Percentiles rank a stretch among this genome's conserved stretches.
These are phyloP conservation scores for Clangula hyemalis DNA, from an alignment of 2,797 vertebrate species.

Conservation along the genomic window DNA sequence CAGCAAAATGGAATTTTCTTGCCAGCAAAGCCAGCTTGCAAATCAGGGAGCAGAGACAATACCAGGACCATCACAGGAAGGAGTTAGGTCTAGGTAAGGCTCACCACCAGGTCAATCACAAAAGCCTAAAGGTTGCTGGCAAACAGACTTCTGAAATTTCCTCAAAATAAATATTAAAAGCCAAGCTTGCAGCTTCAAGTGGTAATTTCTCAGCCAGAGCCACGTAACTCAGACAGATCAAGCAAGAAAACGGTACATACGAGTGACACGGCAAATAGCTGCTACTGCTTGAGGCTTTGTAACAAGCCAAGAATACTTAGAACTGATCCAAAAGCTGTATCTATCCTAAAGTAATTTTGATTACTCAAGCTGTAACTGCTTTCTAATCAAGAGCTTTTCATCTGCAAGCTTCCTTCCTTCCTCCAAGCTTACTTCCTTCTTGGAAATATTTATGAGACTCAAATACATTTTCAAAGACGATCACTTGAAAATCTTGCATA, in stretches of 20 bases:
- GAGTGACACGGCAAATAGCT: neutral
- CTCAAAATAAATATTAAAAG: neutral
- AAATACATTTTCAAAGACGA: neutral
- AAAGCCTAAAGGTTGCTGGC: neutral
- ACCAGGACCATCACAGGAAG: neutral
- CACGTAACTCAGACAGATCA: neutral
- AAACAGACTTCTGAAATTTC: neutral
- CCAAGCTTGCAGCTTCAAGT: neutral
- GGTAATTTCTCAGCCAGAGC: neutral
- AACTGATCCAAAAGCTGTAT: neutral
- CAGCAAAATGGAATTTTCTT: neutral
- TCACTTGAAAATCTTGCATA: neutral
- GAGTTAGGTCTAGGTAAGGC: neutral
- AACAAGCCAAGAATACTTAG: neutral
- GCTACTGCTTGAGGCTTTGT: neutral
- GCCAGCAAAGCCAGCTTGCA: neutral
- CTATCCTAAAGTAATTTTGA: neutral
- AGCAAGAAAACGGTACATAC: neutral
- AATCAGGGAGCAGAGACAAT: neutral
- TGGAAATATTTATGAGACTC: neutral
- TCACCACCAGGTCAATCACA: neutral
- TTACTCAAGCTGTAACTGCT: neutral
- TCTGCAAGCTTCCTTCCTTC: slow-evolving; percentile 3
- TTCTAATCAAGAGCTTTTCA: neutral
- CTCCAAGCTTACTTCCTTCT: neutral